Base-by-base conservation (phyloP, 1,140 invertebrate genomes). In the Euglossa dilemma region DNA sequence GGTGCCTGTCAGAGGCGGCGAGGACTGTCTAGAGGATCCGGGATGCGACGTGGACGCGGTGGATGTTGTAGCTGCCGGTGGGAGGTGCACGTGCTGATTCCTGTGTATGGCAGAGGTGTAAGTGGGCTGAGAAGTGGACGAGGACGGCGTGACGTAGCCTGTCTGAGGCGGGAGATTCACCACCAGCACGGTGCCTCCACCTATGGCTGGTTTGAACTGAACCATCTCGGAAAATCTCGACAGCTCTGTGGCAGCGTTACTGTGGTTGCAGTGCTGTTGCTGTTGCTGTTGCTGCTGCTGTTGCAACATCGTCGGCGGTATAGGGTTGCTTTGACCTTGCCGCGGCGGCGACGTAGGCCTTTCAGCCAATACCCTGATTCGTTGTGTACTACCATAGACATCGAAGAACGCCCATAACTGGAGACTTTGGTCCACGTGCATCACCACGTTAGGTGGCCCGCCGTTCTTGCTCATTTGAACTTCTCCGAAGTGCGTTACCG, bases 381-480 rank as follows among this genome's bases (percentile, higher is more conserved):
- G 97, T 90, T 97, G 97, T 3, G 98, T 99, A 79, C 98, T 98
- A 0, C 98, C 99, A 91, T 99, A 99, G 0, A 99, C 96, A 92
- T 99, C 99, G 80, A 99, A 97, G 93, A 99, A 99, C 3, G 98
- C 97, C 98, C 98, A 99, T 0, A 99, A 93, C 89, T 96, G 95
- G 23, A 98, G 94, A 0, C 97, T 97, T 87, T 98, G 97, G 93
- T 99, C 98, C 1, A 99, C 98, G 93, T 99, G 98, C 97, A 99
- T 99, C 67, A 99, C 96, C 0, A 97, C 97, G 0, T 96, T 95
- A 0, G 97, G 95, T 1, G 96, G 94, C 0, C 97, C 96, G n/a
- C 97, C 97, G 92, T 99, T 99, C 90, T 97, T 97, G 70, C 96
- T 97, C 93, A 99, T 98, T 90, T 96, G 96, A 2, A 99, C 98